Evolutionary conservation across 2,888 invertebrate genomes (phyloP).

Genomic region (Sceliomorpha sp.): DNA sequence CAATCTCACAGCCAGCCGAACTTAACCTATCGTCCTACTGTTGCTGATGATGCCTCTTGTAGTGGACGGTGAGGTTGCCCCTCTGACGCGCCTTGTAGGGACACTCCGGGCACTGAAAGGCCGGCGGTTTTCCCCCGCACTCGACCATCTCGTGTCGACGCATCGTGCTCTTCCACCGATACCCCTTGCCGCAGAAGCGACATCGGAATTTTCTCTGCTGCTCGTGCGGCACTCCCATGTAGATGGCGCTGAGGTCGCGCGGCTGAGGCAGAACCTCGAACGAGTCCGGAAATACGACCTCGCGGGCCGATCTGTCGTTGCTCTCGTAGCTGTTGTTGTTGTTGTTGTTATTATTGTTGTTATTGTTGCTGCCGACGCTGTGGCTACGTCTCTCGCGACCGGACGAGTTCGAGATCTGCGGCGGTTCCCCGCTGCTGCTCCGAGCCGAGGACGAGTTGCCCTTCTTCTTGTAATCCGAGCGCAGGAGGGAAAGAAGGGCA

Average conservation of each 20-base stretch:
- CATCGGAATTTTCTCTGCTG: constrained; percentile 87
- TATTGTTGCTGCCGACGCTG: constrained; percentile 57
- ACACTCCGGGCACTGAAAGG: constrained; percentile 90
- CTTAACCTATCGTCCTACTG: constrained; percentile 14
- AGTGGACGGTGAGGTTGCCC: constrained; percentile 90
- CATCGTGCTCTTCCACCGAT: constrained; percentile 93
- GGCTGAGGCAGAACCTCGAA: constrained; percentile 79
- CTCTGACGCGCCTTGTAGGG: constrained; percentile 90
- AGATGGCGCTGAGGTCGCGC: constrained; percentile 76
- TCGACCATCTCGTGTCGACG: constrained; percentile 91
- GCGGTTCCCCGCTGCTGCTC: constrained; percentile 55
- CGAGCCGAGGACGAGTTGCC: constrained; percentile 21
- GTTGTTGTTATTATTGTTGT: constrained; percentile 62
- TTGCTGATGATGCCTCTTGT: constrained; percentile 87
- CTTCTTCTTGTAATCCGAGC: constrained; percentile 72
- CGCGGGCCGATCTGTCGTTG: constrained; percentile 65
- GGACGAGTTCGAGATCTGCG: constrained; percentile 13
- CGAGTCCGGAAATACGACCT: constrained; percentile 78
- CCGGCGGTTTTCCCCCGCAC: constrained; percentile 91
- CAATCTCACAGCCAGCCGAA: no score
- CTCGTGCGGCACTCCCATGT: constrained; percentile 82
- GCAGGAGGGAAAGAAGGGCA: constrained; percentile 73
- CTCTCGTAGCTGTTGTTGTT: constrained; percentile 55
- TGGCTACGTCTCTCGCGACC: constrained; percentile 57
- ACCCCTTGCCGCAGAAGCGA: constrained; percentile 91